phyloP scores from a whole-genome alignment of 2,888 invertebrate species.

The Norana najaformis region DNA sequence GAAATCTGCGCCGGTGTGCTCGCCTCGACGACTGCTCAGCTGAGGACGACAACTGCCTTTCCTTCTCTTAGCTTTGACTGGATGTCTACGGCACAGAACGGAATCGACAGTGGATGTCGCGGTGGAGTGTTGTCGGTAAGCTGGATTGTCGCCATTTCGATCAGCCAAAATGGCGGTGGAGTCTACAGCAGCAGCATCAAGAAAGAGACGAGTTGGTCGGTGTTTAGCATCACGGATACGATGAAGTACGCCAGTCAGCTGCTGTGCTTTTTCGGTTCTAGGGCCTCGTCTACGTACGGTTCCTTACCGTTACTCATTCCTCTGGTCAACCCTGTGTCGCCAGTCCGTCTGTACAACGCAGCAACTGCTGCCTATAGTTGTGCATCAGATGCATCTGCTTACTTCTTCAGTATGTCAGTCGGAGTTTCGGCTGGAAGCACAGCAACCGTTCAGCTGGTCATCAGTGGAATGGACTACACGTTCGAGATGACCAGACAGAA shows the following conservation, averaged over 20 bases:
- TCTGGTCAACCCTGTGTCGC: constrained; percentile 14
- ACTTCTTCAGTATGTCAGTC: constrained; percentile 36
- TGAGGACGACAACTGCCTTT: constrained; percentile 29
- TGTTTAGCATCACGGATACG: constrained; percentile 34
- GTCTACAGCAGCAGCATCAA: constrained; percentile 26
- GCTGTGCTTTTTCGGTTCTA: background rate
- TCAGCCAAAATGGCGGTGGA: constrained; percentile 22
- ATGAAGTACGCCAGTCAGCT: background rate
- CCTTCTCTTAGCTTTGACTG: constrained; percentile 36
- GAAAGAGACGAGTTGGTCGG: constrained; percentile 34
- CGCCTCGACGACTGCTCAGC: background rate
- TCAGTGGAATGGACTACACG: background rate
- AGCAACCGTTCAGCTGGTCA: constrained; percentile 18
- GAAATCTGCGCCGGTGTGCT: constrained; percentile 36
- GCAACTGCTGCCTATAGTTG: constrained; percentile 31
- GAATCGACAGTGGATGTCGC: constrained; percentile 31
- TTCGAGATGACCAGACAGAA: constrained; percentile 28
- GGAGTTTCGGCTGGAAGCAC: constrained; percentile 31
- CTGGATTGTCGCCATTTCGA: background rate
- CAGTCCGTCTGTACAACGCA: constrained; percentile 20
- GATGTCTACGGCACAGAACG: constrained; percentile 32
- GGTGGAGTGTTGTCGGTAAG: constrained; percentile 30
- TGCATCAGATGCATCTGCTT: background rate
- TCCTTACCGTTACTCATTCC: constrained; percentile 18
- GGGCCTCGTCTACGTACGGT: background rate